Evolutionary conservation across 2,113 vertebrate species (phyloP), one percentile per base, ranked within the genome.

Genomic region (Archocentrus centrarchus): DNA sequence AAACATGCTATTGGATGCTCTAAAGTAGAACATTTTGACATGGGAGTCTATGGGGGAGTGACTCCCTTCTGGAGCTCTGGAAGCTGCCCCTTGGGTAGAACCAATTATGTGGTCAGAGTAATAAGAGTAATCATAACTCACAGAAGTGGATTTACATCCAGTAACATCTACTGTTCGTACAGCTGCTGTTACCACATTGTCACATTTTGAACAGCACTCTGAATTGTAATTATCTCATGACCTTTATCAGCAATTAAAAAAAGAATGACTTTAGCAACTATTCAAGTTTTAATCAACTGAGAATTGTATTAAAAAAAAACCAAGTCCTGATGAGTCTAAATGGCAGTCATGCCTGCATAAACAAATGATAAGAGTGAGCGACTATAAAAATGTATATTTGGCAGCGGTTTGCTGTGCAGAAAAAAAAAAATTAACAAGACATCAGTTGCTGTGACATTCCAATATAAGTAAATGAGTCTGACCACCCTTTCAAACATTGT

Each of bases 281-380:
- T 73, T 55, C 47, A 73, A 73, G 68, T n/a, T 55, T 55, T 73
- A 73, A 73, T 73, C 68, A 55, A 55, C 18, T 73, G 68, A 55
- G 18, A 32, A 6, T 55, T 1, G 27, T 11, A 53, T 73, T 39
- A 13, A 0, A 2, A 53, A 53, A 18, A 32, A 53, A 53, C 5
- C 4, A 2, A n/a, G 68, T 73, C 1, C 17, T 55, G 24, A 73
- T 73, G 47, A 32, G 27, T 55, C 68, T 35, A 55, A 73, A 55
- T 73, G 30, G 68, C 27, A 55, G 47, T 73, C 68, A n/a, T 55
- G 47, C 18, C 57, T 55, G 68, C 47, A n/a, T 73, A 55, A 73
- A 73, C 47, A 73, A 55, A 73, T 35, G 68, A 73, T 55, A 73
- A 73, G 11, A 55, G 27, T n/a, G 68, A 55, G 1, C 53, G 47